These are phyloP conservation scores for Hirtodrosophila duncani DNA, from an alignment of 2,888 invertebrate species.

Conservation along the genomic window DNA sequence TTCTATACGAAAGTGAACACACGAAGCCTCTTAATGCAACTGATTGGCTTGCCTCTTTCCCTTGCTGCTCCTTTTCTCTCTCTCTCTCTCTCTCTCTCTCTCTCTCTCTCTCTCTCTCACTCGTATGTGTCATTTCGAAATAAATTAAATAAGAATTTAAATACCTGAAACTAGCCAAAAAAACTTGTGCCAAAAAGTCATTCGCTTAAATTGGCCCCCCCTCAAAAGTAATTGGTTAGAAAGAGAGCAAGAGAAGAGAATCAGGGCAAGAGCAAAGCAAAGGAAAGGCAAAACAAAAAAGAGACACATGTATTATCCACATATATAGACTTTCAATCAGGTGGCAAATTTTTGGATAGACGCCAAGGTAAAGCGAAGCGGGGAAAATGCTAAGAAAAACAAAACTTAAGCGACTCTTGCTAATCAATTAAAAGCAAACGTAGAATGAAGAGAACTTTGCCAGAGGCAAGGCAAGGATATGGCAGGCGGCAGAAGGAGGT, in stretches of 20 bases:
- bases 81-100: too few relatives aligned
- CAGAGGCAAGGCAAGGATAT: slow-evolving; percentile 14
- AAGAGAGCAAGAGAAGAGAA: slow-evolving; percentile 2
- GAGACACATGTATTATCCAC: slow-evolving; percentile 38
- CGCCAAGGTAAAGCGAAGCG: slow-evolving; percentile 23
- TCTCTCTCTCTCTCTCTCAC: too few relatives aligned
- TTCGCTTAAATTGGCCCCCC: slow-evolving; percentile 66
- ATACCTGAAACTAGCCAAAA: slow-evolving; percentile 34
- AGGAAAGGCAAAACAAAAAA: slow-evolving; percentile 16
- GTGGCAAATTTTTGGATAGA: slow-evolving; percentile 41
- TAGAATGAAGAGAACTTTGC: slow-evolving; percentile 16
- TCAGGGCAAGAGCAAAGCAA: not conserved
- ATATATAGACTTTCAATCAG: slow-evolving; percentile 51
- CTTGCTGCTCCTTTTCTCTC: too few relatives aligned
- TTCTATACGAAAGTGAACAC: too few relatives aligned
- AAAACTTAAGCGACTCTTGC: slow-evolving; percentile 12
- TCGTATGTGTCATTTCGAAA: too few relatives aligned
- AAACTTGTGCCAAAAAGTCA: slow-evolving; percentile 62
- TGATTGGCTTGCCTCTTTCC: too few relatives aligned
- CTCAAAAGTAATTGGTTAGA: too few relatives aligned
- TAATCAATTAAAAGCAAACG: too few relatives aligned
- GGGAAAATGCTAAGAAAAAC: not conserved
- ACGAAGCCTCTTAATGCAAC: too few relatives aligned
- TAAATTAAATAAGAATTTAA: too few relatives aligned
- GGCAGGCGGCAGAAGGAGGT: slow-evolving; percentile 5